These are phyloP conservation scores for Rhinolophus sinicus DNA, from an alignment of 2,113 vertebrate species.

Conservation along the genomic window DNA sequence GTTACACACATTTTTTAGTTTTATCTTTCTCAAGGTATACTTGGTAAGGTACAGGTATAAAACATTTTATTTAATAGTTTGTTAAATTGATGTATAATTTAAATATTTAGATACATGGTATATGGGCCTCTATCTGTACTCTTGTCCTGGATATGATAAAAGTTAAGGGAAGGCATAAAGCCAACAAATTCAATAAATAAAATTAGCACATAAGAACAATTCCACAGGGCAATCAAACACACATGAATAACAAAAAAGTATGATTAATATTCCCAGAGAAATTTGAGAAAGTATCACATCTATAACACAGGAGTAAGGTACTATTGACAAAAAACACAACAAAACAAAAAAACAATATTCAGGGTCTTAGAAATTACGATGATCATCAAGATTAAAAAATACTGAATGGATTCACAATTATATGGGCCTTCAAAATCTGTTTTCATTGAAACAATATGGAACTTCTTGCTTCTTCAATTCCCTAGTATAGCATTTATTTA, in stretches of 20 bases:
- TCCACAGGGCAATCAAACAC: background rate
- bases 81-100: background rate
- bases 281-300: background rate
- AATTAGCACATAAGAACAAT: background rate
- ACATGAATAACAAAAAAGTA: background rate
- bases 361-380: background rate
- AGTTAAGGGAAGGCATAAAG: background rate
- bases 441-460: background rate
- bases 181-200: background rate
- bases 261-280: background rate
- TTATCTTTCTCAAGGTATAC: background rate
- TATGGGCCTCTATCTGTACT: background rate
- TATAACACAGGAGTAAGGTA: background rate
- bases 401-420: background rate
- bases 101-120: background rate
- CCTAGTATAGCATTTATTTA: background rate
- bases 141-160: background rate
- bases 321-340: background rate
- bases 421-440: background rate
- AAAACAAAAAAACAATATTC: background rate
- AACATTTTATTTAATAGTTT: background rate
- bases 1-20: background rate
- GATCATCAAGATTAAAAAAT: background rate
- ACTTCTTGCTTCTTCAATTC: background rate
- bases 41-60: background rate